Base-by-base conservation (phyloP, 1,140 invertebrate genomes). In the Drosophila bocqueti region DNA sequence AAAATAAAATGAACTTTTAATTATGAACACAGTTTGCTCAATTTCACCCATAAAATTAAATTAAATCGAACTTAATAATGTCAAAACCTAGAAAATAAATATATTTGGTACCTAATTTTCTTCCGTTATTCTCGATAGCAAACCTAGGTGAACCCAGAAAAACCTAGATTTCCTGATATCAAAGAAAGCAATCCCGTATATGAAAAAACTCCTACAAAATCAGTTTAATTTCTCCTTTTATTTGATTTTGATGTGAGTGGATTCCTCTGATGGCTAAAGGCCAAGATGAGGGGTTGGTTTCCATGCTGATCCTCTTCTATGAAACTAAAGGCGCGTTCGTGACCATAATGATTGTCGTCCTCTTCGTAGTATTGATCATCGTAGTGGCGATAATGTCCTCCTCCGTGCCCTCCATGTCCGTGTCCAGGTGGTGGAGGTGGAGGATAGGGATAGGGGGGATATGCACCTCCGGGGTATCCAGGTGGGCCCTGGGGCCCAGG, bases 401-500 rank as follows among this genome's bases (percentile, higher is more conserved):
- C 55, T 26, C 46, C 34, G 24, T 43, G 76, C 42, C 81, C 73
- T 10, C 46, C 55, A 43, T 91, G 71, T 54, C 68, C 61, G 26
- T 79, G 79, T 26, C 77, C 68, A 73, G 54, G 81, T 45, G 73
- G 69, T 18, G 58, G 43, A 1, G 42, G 50, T 8, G 50, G 45
- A 8, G 75, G 50, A 21, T 46, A 50, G 5, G 78, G 69, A 38
- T 66, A 73, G 16, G 86, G 75, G 9, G 55, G 40, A n/a, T 55
- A 79, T 18, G 63, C 38, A 9, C 85, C 84, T 7, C 74, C 75
- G 1, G 75, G 75, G 29, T 69, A 78, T n/a, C 74, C 71, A 45
- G 92, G 91, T 13, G 49, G 57, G 3, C 92, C 92, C n/a, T 86
- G 81, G 0, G 76, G 82, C 1, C 84, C 81, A 9, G 82, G 77